These are phyloP conservation scores for Scaptodrosophila latifasciaeformis DNA, from an alignment of 2,888 invertebrate species.

Conservation along the genomic window DNA sequence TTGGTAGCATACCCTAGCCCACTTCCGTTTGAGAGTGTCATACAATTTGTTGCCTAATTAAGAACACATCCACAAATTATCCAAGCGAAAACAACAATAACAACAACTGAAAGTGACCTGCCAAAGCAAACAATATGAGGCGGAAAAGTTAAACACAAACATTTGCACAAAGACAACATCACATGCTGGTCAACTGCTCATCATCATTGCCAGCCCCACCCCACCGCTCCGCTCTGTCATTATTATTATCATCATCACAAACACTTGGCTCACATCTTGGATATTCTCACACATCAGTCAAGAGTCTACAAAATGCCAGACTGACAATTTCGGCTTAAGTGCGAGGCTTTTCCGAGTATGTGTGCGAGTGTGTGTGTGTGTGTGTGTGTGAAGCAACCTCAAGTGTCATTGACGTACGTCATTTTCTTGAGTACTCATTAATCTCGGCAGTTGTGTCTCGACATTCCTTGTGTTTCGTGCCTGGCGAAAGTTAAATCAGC, in stretches of 20 bases:
- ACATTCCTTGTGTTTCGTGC: too few species aligned
- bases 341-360: too few species aligned
- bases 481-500: slow-evolving; percentile 23
- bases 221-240: too few species aligned
- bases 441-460: too few species aligned
- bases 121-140: slow-evolving; percentile 4
- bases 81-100: background rate
- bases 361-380: background rate
- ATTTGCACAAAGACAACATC: background rate
- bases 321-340: background rate
- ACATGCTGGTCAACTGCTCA: background rate
- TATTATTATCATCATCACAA: too few species aligned
- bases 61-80: background rate
- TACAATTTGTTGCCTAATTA: background rate
- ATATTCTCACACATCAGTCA: background rate
- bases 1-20: too few species aligned
- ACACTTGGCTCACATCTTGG: too few species aligned
- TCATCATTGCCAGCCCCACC: background rate
- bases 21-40: too few species aligned
- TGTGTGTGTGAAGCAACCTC: slow-evolving; percentile 14
- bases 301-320: background rate
- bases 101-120: slow-evolving; percentile 33
- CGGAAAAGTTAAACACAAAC: background rate
- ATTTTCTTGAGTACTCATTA: slow-evolving; percentile 62
- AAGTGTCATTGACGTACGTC: slow-evolving; percentile 42